Evolutionary conservation across 2,797 vertebrate species (phyloP).

Genomic region (Siniperca obscura): DNA sequence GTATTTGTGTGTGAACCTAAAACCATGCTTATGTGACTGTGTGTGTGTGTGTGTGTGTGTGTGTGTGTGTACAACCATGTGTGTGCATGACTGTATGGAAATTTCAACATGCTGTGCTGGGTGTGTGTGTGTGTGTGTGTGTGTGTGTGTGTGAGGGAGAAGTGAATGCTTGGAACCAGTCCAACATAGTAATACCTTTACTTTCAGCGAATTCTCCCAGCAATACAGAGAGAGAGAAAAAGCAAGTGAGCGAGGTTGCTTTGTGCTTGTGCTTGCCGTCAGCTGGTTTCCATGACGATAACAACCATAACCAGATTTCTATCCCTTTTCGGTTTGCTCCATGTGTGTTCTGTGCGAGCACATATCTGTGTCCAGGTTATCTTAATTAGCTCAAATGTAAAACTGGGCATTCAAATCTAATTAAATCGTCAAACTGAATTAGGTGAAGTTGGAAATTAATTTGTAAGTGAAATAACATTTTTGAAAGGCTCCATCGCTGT

Average conservation of each 20-base stretch:
- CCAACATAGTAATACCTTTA: slow-evolving; percentile 78
- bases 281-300: slow-evolving; percentile 85
- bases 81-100: slow-evolving; percentile 37
- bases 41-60: slow-evolving; percentile 17
- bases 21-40: slow-evolving; percentile 17
- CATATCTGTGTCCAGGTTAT: slow-evolving; percentile 36
- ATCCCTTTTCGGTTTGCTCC: slow-evolving; percentile 62
- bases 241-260: slow-evolving; percentile 47
- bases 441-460: slow-evolving; percentile 22
- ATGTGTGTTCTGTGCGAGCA: slow-evolving; percentile 61
- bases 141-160: slow-evolving; percentile 21
- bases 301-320: slow-evolving; percentile 80
- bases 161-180: slow-evolving; percentile 69
- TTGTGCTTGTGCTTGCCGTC: slow-evolving; percentile 71
- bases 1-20: slow-evolving; percentile 38
- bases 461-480: not conserved
- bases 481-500: not conserved
- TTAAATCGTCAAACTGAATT: slow-evolving; percentile 20
- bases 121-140: slow-evolving; percentile 15
- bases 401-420: slow-evolving; percentile 25
- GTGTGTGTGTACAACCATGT: not conserved
- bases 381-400: slow-evolving; percentile 55
- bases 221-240: slow-evolving; percentile 45
- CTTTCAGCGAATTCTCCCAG: slow-evolving; percentile 71
- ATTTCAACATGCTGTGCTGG: slow-evolving; percentile 21